Base-by-base conservation (phyloP, 2,797 vertebrate species). In the Melanotaenia maccullochi region DNA sequence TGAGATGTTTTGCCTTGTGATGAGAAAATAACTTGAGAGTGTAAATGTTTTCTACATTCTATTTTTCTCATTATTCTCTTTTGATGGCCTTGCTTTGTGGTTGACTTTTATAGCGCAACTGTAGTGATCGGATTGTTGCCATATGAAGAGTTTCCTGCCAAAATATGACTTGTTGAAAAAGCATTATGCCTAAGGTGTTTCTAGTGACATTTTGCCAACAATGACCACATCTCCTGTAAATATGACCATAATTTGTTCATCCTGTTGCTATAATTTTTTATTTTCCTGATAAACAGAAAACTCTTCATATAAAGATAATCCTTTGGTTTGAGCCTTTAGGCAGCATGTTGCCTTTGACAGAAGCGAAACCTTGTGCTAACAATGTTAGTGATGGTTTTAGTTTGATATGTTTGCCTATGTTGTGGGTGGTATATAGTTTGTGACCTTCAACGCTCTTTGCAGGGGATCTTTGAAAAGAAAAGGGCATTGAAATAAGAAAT, bases 1-100 rank as follows among this genome's bases (percentile, higher is more conserved):
- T 73, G 65, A 88, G 72, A 87, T 66, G 76, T 85, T 91, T 92
- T 92, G 92, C 89, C 91, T 93, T 93, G 91, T 89, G 83, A 90
- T 89, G 85, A 89, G 72, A 87, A 90, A 85, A 86, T 60, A 87
- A 75, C 63, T 82, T 82, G 78, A 68, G 35, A 85, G 76, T 80
- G 75, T 85, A 72, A 65, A 83, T 68, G 59, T 74, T 73, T 76
- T 86, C 80, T 78, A 84, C 80, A 77, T 83, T 68, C 66, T 83
- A 36, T 80, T 88, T 84, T 83, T 87, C 60, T 70, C 74, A 85
- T 90, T 78, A 40, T 73, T 82, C 69, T 89, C 65, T 86, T 83
- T 85, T 80, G 73, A 88, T 77, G 81, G 88, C 75, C 79, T 90
- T 88, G 90, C 89, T 73, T 89, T 83, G 82, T 85, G 85, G 76